These are phyloP conservation scores for Hydropsyche tenuis DNA, from an alignment of 1,140 invertebrate genomes.

Conservation along the genomic window DNA sequence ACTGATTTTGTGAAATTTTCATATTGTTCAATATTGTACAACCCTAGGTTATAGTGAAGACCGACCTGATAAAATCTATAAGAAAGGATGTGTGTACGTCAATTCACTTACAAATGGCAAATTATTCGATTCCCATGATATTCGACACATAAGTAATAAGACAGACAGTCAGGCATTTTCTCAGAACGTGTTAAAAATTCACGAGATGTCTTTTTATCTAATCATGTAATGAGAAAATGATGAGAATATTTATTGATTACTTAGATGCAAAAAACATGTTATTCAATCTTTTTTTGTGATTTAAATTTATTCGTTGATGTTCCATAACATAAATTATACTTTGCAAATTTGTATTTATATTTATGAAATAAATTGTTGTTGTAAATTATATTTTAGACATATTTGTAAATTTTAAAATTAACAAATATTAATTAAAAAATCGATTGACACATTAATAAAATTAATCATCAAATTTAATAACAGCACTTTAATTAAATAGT, in stretches of 20 bases:
- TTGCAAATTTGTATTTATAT: too few species aligned
- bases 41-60: not conserved
- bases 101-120: constrained; percentile 38
- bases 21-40: constrained; percentile 1
- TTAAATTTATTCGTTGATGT: too few species aligned
- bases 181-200: constrained; percentile 43
- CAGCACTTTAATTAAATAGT: too few species aligned
- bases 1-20: not conserved
- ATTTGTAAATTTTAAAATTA: too few species aligned
- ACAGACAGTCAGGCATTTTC: constrained; percentile 34
- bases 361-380: too few species aligned
- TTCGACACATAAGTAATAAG: constrained; percentile 21
- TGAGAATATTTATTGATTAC: constrained; percentile 32
- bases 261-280: not conserved
- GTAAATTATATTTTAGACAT: too few species aligned
- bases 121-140: constrained; percentile 49
- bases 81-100: constrained; percentile 30
- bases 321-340: too few species aligned
- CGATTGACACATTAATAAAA: too few species aligned
- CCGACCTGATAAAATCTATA: constrained; percentile 30
- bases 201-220: constrained; percentile 44
- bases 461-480: too few species aligned
- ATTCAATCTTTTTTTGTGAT: too few species aligned
- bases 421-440: too few species aligned
- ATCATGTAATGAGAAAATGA: constrained; percentile 47